Percentiles rank a stretch among this genome's conserved stretches.
Evolutionary conservation across 64 coral and sea anemone genomes (phyloP).

Genomic region (Catalaphyllia jardinei): DNA sequence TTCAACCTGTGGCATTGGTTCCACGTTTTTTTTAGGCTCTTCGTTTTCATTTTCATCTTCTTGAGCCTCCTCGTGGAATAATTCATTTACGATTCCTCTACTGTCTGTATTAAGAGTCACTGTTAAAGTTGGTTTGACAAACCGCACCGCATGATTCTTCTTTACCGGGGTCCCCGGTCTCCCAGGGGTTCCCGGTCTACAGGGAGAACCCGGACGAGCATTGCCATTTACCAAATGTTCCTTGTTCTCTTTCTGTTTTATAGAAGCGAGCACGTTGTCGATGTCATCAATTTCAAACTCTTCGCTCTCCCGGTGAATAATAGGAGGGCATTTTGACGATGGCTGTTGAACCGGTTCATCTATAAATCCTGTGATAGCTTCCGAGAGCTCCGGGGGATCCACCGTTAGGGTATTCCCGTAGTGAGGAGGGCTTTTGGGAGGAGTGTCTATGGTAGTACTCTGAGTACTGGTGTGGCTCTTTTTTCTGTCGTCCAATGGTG

Average conservation of each 20-base stretch:
- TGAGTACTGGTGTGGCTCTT: slow-evolving; percentile 92
- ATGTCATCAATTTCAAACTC: slow-evolving; percentile 79
- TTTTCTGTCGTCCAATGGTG: slow-evolving; percentile 58
- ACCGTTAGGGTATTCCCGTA: slow-evolving; percentile 85
- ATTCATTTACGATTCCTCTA: slow-evolving; percentile 49
- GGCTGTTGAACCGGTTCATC: slow-evolving; percentile 13
- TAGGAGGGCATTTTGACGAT: not conserved
- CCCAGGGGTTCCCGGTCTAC: not conserved
- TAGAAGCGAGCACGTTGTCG: slow-evolving; percentile 53
- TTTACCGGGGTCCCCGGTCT: slow-evolving; percentile 85
- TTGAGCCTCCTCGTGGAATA: slow-evolving; percentile 42
- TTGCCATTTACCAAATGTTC: slow-evolving; percentile 48
- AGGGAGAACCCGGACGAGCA: not conserved
- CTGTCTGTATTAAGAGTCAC: slow-evolving; percentile 67
- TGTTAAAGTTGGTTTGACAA: slow-evolving; percentile 86
- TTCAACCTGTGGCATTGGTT: not conserved
- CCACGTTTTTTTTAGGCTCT: not conserved
- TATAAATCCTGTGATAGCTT: slow-evolving; percentile 61
- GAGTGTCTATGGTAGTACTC: slow-evolving; percentile 78
- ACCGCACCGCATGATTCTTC: slow-evolving; percentile 66
- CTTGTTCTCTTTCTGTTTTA: slow-evolving; percentile 32
- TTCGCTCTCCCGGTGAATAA: slow-evolving; percentile 31
- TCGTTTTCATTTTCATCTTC: slow-evolving; percentile 16
- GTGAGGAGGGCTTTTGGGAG: slow-evolving; percentile 81
- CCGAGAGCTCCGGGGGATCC: slow-evolving; percentile 66